Percentiles rank a stretch among this genome's conserved stretches.
Evolutionary conservation across 2,797 vertebrate genomes (phyloP).

Genomic region (Euthynnus affinis): DNA sequence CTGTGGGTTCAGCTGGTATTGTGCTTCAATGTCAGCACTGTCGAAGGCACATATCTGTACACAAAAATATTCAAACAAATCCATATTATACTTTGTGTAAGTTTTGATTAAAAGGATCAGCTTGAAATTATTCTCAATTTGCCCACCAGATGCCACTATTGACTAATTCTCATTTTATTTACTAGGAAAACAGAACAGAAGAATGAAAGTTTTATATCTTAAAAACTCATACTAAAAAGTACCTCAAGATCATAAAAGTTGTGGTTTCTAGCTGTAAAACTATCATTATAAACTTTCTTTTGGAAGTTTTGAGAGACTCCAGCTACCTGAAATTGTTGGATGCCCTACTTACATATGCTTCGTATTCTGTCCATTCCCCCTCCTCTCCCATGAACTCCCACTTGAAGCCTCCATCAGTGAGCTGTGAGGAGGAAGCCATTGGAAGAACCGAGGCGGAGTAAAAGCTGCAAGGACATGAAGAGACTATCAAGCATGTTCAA

Average conservation of each 20-base stretch:
- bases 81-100: not conserved
- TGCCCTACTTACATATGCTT: conserved; percentile 70
- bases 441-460: not conserved
- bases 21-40: conserved; percentile 72
- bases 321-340: not conserved
- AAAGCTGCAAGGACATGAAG: conserved; percentile 33
- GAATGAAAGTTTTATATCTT: not conserved
- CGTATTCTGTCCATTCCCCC: conserved; percentile 78
- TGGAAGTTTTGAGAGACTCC: not conserved
- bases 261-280: not conserved
- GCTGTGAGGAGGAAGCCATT: not conserved
- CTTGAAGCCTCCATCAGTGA: conserved; percentile 14
- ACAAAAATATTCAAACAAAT: conserved; percentile 15
- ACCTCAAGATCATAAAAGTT: not conserved
- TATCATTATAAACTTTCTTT: not conserved
- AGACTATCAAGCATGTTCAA: not conserved
- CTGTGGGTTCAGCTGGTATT: conserved; percentile 70
- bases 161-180: not conserved
- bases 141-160: conserved; percentile 6
- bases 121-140: not conserved
- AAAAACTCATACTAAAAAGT: not conserved
- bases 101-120: not conserved
- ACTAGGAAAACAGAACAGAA: not conserved
- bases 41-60: conserved; percentile 71
- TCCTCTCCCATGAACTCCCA: conserved; percentile 81